Percentiles rank a stretch among this genome's conserved stretches.
Conservation (phyloP, 2,888 invertebrate species). For the Empis livida region DNA sequence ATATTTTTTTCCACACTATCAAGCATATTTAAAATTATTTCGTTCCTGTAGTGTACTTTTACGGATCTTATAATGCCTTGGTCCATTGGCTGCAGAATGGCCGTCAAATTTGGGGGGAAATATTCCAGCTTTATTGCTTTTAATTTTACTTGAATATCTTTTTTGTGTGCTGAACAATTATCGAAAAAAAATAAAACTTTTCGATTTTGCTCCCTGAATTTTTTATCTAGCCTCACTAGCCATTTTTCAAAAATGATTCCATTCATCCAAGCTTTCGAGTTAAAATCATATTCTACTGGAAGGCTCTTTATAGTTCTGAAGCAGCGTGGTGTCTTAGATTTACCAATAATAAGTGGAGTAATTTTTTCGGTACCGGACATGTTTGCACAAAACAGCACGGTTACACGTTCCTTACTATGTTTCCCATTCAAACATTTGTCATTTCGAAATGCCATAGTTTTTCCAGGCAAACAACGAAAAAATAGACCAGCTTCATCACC, state of each 20-base stretch:
- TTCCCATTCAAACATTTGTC: conserved; percentile 21
- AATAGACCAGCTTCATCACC: conserved; percentile 20
- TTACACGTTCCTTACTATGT: conserved; percentile 20
- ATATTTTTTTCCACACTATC: too few species aligned
- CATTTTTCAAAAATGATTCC: conserved; percentile 6
- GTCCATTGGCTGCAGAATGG: not conserved
- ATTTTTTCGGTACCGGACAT: conserved; percentile 22
- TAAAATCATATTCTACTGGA: conserved; percentile 17
- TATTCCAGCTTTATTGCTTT: not conserved
- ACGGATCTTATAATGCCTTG: not conserved
- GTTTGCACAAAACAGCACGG: conserved; percentile 22
- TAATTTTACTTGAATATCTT: not conserved
- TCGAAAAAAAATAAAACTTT: conserved; percentile 4
- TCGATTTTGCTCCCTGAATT: conserved; percentile 4
- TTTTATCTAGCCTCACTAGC: conserved; percentile 2
- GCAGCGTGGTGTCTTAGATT: conserved; percentile 22
- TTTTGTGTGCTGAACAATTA: not conserved
- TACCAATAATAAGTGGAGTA: conserved; percentile 22
- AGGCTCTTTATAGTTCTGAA: conserved; percentile 20
- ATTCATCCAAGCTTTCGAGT: conserved; percentile 21
- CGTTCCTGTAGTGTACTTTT: not conserved
- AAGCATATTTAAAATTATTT: not conserved
- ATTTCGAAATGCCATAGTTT: conserved; percentile 20
- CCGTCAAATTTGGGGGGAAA: not conserved
- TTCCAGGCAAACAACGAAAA: conserved; percentile 18